phyloP scores from a whole-genome alignment of 1,140 invertebrate genomes.

The Aphis gossypii region DNA sequence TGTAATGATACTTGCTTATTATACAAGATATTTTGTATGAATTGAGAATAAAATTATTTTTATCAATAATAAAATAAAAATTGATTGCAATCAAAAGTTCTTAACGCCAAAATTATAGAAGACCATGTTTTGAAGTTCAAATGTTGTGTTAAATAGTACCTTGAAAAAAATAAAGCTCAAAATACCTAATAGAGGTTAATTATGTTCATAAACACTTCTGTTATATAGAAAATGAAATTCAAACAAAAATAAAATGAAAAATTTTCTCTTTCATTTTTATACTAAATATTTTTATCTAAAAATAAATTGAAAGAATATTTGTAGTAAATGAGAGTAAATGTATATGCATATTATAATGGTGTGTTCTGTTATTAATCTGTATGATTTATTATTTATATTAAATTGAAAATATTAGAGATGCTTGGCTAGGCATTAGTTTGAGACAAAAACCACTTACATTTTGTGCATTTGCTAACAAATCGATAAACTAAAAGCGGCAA shows the following conservation, averaged over 20 bases:
- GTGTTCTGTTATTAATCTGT: neutral
- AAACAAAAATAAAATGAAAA: neutral
- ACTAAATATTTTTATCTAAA: neutral
- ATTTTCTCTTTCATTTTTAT: neutral
- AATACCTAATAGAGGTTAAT: neutral
- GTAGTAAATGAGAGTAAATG: neutral
- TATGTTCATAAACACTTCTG: neutral
- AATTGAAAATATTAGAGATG: neutral
- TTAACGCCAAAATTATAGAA: neutral
- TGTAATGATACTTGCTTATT: neutral
- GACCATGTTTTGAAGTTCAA: neutral
- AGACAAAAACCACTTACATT: constrained; percentile 49
- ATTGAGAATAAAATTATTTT: neutral
- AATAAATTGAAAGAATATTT: neutral
- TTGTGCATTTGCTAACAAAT: constrained; percentile 53
- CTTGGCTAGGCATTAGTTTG: constrained; percentile 39
- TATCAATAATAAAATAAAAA: neutral
- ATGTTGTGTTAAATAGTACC: neutral
- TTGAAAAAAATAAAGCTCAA: neutral
- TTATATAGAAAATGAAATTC: neutral
- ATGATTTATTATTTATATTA: neutral
- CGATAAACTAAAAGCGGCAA: constrained; percentile 51
- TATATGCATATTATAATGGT: neutral
- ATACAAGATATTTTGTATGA: neutral
- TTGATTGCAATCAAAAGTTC: neutral